phyloP scores from a whole-genome alignment of 1,140 invertebrate species.

The Drosophila grimshawi region DNA sequence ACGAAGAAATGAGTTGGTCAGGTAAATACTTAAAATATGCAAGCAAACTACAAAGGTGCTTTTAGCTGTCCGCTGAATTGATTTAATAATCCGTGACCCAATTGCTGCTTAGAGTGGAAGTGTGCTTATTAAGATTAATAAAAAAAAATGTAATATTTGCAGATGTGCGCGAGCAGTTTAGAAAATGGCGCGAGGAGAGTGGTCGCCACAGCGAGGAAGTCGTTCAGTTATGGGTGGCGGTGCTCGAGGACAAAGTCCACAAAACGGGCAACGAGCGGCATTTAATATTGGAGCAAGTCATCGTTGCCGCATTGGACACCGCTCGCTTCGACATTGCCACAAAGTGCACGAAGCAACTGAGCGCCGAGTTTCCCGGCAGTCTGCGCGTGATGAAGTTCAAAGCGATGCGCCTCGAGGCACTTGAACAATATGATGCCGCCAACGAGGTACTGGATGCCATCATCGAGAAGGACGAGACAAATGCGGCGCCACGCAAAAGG shows the following conservation, averaged over 20 bases:
- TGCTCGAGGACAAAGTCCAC: constrained; percentile 89
- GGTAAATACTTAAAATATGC: constrained; percentile 68
- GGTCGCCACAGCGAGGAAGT: constrained; percentile 94
- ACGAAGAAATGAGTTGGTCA: constrained; percentile 85
- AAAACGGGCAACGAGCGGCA: constrained; percentile 96
- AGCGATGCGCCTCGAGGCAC: constrained; percentile 94
- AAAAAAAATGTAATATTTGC: constrained; percentile 47
- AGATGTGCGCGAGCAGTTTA: constrained; percentile 93
- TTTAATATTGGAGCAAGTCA: constrained; percentile 95
- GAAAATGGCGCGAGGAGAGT: constrained; percentile 96
- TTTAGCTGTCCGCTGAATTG: background rate
- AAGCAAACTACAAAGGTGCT: background rate
- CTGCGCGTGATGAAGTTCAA: constrained; percentile 93
- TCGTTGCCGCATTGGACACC: constrained; percentile 95
- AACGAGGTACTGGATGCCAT: constrained; percentile 94
- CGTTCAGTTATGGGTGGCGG: constrained; percentile 93
- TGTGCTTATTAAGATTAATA: constrained; percentile 24
- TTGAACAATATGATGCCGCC: constrained; percentile 96
- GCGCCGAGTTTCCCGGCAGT: constrained; percentile 95
- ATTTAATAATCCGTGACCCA: constrained; percentile 10
- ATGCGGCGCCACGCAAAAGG: constrained; percentile 95
- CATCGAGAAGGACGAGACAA: constrained; percentile 96
- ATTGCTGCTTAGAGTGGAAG: constrained; percentile 12
- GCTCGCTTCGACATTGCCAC: constrained; percentile 91
- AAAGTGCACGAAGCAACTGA: constrained; percentile 91